Evolutionary conservation across 2,797 vertebrate species (phyloP).

Genomic region (Holocentrus rufus): DNA sequence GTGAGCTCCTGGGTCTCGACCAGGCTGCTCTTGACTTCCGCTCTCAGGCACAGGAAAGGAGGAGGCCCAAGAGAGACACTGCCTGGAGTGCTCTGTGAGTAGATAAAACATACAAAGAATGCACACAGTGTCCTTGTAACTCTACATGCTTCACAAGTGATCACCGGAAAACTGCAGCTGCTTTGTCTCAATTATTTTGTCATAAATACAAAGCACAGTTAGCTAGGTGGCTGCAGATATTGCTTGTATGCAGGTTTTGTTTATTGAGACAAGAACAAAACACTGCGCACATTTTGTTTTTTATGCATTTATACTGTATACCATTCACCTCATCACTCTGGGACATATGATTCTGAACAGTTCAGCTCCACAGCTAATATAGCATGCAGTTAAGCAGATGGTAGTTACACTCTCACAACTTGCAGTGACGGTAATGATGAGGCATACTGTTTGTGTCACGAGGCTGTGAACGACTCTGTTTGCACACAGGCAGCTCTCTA

Average conservation of each 20-base stretch:
- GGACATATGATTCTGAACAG: background rate
- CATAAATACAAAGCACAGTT: background rate
- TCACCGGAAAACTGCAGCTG: constrained; percentile 6
- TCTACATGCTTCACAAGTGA: constrained; percentile 15
- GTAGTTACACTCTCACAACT: constrained; percentile 33
- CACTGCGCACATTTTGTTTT: background rate
- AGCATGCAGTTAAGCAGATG: constrained; percentile 21
- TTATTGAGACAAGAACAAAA: background rate
- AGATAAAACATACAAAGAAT: background rate
- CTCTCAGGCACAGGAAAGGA: constrained; percentile 82
- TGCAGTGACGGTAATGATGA: background rate
- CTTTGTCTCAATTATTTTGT: constrained; percentile 11
- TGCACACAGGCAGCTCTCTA: constrained; percentile 14
- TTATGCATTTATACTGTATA: background rate
- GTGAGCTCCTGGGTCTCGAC: constrained; percentile 93
- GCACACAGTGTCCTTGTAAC: background rate
- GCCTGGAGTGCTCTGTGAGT: constrained; percentile 88
- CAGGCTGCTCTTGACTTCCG: constrained; percentile 91
- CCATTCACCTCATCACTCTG: background rate
- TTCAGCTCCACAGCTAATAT: constrained; percentile 5
- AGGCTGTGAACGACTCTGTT: constrained; percentile 1
- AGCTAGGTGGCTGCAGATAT: background rate
- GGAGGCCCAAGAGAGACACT: constrained; percentile 85
- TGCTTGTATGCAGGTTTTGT: background rate
- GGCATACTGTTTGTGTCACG: background rate